Percentiles rank a stretch among this genome's conserved stretches.
Evolutionary conservation across 2,888 invertebrate genomes (phyloP).

Genomic region (Choristoneura rosaceana): DNA sequence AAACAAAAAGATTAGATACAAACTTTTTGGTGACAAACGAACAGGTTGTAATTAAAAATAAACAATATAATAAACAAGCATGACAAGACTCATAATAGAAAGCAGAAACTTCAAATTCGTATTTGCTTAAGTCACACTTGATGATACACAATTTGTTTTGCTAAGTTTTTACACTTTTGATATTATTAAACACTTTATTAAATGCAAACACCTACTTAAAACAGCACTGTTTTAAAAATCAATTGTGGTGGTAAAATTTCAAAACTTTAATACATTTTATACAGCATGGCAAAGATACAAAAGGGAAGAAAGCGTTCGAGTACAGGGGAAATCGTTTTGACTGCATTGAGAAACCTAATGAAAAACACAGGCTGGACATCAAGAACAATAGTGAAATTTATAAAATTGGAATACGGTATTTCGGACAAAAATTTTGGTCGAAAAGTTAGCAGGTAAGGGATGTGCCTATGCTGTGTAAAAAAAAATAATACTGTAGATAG

Average conservation of each 20-base stretch:
- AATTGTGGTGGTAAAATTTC: background rate
- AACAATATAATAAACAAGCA: background rate
- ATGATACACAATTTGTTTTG: background rate
- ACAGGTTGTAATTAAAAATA: background rate
- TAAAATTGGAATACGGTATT: constrained; percentile 63
- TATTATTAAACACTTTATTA: background rate
- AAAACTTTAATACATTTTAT: background rate
- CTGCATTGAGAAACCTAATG: constrained; percentile 66
- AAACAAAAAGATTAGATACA: too few species aligned
- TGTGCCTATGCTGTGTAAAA: background rate
- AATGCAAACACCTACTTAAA: background rate
- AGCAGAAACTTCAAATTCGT: background rate
- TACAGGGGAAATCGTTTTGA: constrained; percentile 62
- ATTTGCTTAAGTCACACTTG: background rate
- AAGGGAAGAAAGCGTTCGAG: constrained; percentile 42
- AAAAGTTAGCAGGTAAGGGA: constrained; percentile 63
- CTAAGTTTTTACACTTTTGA: background rate
- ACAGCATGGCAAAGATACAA: constrained; percentile 43
- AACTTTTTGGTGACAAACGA: background rate
- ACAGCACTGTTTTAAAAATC: background rate
- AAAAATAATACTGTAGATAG: too few species aligned
- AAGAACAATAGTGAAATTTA: constrained; percentile 68
- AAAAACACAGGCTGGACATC: constrained; percentile 70
- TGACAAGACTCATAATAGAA: background rate
- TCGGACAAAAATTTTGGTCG: constrained; percentile 56